Evolutionary conservation across 2,797 vertebrate genomes (phyloP), one percentile per base, ranked within the genome.

Genomic region (Momotus momota): DNA sequence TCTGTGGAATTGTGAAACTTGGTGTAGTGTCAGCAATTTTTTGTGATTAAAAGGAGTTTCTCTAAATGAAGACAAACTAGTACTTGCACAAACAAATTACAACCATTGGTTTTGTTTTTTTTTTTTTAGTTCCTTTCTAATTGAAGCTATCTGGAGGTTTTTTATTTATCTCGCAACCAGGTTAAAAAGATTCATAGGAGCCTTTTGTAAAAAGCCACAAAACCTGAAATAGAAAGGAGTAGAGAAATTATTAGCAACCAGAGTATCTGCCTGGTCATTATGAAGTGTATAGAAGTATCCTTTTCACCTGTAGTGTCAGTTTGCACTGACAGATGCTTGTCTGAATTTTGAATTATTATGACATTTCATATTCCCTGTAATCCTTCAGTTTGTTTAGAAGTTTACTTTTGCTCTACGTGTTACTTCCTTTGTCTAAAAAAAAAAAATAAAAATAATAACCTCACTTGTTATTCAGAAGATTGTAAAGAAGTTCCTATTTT

Each of bases 61-160:
- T 75, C 38, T 85, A 96, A 95, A 95, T 87, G 72, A 96, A 95
- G 95, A 96, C 57, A 93, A 96, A 94, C 40, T 89, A 66, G 19
- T 66, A 31, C 35, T 86, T 88, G 64, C 51, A 81, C 19, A 93
- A 90, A 83, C 20, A 83, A 82, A 74, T 88, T 74, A 17, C 27
- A 89, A 5, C 5, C 7, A 40, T 8, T 66, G 23, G 0, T 2
- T 1, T 13, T 27, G 27, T 15, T 22, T 65, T 16, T 51, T 10
- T 10, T 45, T 25, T n/a, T 65, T 64, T 45, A 26, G 22, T 62
- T 71, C 9, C 23, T 67, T 86, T 40, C 16, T 61, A 88, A 51
- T 41, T 55, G 69, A 90, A 82, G 9, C 2, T 57, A 25, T 45
- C 7, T 51, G 18, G 81, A 61, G 5, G 1, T 46, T 72, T 81